phyloP scores from a whole-genome alignment of 92 coral and sea anemone species.

The Porites divaricata region DNA sequence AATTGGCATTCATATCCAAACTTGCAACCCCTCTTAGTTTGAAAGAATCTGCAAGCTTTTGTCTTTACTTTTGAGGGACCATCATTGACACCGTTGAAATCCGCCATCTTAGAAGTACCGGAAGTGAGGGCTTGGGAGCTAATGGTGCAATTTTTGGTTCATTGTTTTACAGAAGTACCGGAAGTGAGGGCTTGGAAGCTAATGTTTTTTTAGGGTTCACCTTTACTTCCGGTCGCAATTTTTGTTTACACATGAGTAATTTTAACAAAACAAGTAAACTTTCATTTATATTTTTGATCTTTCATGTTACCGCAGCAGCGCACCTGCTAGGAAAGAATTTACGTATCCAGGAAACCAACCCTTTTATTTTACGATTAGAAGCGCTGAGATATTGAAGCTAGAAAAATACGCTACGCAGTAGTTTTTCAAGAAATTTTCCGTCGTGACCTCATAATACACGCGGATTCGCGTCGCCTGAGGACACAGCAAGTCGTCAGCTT shows the following conservation, averaged over 20 bases:
- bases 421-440: constrained; percentile 4
- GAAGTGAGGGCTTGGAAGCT: too few species aligned
- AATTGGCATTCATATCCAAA: constrained; percentile 84
- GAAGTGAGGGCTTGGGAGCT: constrained; percentile 21
- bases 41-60: constrained; percentile 73
- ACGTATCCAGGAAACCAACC: constrained; percentile 42
- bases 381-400: background rate
- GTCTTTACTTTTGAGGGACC: background rate
- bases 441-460: constrained; percentile 33
- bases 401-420: constrained; percentile 8
- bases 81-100: background rate
- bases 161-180: too few species aligned
- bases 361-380: constrained; percentile 7
- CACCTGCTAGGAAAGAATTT: constrained; percentile 43
- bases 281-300: background rate
- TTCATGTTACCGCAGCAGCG: constrained; percentile 35
- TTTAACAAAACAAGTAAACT: constrained; percentile 7
- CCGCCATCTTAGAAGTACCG: constrained; percentile 55
- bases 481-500: background rate
- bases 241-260: constrained; percentile 28
- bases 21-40: constrained; percentile 59
- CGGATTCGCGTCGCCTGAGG: constrained; percentile 22
- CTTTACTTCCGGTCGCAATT: constrained; percentile 52
- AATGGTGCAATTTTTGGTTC: background rate
- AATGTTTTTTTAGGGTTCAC: background rate